Percentiles rank a stretch among this genome's conserved stretches.
phyloP scores from a whole-genome alignment of 2,888 invertebrate genomes.

The Drosophila ochracea region DNA sequence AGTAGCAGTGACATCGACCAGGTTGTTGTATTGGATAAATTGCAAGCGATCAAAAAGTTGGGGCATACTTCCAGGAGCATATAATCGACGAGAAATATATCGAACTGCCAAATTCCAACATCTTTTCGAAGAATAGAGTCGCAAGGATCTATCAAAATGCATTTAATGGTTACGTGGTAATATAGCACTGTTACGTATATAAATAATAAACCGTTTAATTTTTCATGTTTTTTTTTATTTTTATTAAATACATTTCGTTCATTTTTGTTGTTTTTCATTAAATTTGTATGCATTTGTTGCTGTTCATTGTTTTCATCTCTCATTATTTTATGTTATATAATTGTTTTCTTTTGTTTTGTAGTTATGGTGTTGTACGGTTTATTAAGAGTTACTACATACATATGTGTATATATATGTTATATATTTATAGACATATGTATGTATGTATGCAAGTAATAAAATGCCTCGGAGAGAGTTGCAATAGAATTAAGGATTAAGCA shows the following conservation, averaged over 20 bases:
- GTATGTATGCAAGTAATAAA: slow-evolving; percentile 41
- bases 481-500: slow-evolving; percentile 25
- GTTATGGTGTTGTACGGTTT: slow-evolving; percentile 25
- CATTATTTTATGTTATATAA: slow-evolving; percentile 42
- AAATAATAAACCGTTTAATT: neutral
- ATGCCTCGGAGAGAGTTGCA: slow-evolving; percentile 27
- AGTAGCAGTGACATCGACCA: neutral
- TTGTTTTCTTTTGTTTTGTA: slow-evolving; percentile 34
- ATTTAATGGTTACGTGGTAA: neutral
- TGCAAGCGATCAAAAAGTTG: too few species aligned
- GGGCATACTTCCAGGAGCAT: neutral
- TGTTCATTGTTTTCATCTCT: slow-evolving; percentile 66
- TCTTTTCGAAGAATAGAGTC: neutral
- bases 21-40: neutral
- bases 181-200: neutral
- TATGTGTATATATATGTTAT: slow-evolving; percentile 11
- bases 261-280: slow-evolving; percentile 52
- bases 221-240: slow-evolving; percentile 59
- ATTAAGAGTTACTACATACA: slow-evolving; percentile 38
- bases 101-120: neutral
- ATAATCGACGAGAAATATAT: neutral
- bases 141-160: neutral
- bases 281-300: slow-evolving; percentile 64
- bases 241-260: slow-evolving; percentile 79
- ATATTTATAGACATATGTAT: slow-evolving; percentile 17